Conservation (phyloP, 2,113 vertebrate genomes). For the Sceloporus undulatus region DNA sequence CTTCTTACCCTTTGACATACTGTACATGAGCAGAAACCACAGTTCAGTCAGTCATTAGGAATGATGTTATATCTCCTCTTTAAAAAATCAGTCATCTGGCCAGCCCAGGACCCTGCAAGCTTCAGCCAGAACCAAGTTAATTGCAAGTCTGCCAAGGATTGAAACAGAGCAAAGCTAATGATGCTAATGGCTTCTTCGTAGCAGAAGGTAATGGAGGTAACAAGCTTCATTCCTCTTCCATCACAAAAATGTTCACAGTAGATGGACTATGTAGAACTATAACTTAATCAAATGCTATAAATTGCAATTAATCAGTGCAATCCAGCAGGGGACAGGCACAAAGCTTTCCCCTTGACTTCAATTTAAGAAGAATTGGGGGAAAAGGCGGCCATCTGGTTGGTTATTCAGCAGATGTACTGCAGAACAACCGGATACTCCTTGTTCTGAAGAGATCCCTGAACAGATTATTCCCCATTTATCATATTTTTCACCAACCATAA, state of each 20-base stretch:
- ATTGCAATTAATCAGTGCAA: accelerated
- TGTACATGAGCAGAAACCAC: not conserved
- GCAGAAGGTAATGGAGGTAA: slow-evolving; percentile 12
- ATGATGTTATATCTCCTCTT: not conserved
- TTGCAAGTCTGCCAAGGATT: not conserved
- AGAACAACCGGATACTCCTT: not conserved
- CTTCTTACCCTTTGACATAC: not conserved
- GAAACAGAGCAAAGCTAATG: not conserved
- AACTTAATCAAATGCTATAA: accelerated
- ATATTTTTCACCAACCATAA: slow-evolving; percentile 20
- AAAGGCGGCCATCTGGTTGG: not conserved
- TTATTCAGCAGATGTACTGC: slow-evolving; percentile 1
- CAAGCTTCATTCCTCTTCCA: not conserved
- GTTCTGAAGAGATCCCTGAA: slow-evolving; percentile 20
- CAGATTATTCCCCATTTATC: slow-evolving; percentile 4
- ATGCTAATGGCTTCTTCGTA: not conserved
- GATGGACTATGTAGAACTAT: not conserved
- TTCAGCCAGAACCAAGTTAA: slow-evolving; percentile 1
- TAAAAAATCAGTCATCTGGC: not conserved
- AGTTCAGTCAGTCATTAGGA: not conserved
- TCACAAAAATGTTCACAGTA: not conserved
- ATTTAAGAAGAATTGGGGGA: accelerated
- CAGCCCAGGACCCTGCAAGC: not conserved
- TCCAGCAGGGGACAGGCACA: not conserved
- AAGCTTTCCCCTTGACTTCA: accelerated